Conservation (phyloP, 2,888 invertebrate species). For the Idaea dimidiata region DNA sequence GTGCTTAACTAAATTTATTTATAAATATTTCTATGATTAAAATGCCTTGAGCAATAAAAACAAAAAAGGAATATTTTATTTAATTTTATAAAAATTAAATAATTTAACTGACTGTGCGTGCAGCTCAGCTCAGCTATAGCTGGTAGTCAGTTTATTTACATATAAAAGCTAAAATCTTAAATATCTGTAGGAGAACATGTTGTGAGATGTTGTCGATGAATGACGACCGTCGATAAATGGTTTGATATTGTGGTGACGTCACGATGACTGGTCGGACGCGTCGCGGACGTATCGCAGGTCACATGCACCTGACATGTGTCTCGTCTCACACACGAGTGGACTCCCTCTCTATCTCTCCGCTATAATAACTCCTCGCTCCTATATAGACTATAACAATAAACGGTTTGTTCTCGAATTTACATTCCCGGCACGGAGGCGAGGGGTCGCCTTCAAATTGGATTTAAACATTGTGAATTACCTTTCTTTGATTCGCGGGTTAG, state of each 20-base stretch:
- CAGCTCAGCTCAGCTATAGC: no score
- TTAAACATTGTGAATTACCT: slow-evolving; percentile 77
- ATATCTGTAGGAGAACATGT: no score
- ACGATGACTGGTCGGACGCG: not conserved
- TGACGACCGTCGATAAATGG: not conserved
- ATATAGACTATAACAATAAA: slow-evolving; percentile 38
- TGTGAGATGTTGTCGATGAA: no score
- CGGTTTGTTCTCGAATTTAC: slow-evolving; percentile 45
- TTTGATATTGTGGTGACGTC: not conserved
- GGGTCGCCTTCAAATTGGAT: slow-evolving; percentile 63
- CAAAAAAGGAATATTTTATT: no score
- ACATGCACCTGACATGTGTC: slow-evolving; percentile 16
- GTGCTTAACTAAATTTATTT: no score
- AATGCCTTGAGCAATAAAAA: no score
- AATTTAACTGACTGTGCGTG: no score
- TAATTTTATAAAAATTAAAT: no score
- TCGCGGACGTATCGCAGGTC: not conserved
- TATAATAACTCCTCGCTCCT: slow-evolving; percentile 18
- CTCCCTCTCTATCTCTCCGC: slow-evolving; percentile 17
- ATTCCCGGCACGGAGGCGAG: slow-evolving; percentile 42
- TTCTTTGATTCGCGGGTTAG: slow-evolving; percentile 76
- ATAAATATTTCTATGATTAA: no score
- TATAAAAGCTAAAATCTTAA: no score
- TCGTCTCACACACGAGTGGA: slow-evolving; percentile 17
- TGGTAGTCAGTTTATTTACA: no score